A percentile compares a stretch with the other conserved stretches of the same genome.
Conservation (phyloP, 2,888 invertebrate species). For the Xiphydria camelus region DNA sequence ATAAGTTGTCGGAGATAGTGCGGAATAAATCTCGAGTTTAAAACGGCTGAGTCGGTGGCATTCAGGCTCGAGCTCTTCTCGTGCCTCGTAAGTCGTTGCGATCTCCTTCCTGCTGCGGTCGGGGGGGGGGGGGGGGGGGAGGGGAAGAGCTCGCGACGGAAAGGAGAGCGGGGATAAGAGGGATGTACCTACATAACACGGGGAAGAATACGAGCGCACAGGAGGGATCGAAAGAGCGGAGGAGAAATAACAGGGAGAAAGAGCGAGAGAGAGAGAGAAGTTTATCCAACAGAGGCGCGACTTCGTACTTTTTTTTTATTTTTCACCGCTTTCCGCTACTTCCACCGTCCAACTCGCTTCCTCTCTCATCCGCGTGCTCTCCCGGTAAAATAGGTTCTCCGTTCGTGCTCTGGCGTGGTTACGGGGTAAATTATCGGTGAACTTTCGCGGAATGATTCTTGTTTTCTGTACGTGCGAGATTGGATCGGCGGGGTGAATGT, state of each 20-base stretch:
- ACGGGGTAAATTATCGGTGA: too few species aligned
- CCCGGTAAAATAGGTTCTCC: too few species aligned
- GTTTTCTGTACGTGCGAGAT: too few species aligned
- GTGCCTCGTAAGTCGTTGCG: conserved; percentile 7
- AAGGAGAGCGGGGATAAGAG: background rate
- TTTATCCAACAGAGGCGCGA: conserved; percentile 20
- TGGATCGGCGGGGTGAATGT: too few species aligned
- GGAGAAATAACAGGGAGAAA: background rate
- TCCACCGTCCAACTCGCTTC: too few species aligned
- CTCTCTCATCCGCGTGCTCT: too few species aligned
- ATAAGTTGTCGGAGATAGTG: conserved; percentile 12
- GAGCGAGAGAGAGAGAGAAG: conserved; percentile 12
- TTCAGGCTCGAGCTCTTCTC: background rate
- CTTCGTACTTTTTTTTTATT: background rate
- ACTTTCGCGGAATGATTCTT: too few species aligned
- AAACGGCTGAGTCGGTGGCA: conserved; percentile 12
- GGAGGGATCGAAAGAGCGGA: too few species aligned
- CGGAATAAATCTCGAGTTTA: conserved; percentile 14
- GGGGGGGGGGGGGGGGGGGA: background rate
- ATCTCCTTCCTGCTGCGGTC: background rate
- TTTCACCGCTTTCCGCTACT: background rate
- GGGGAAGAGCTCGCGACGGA: background rate
- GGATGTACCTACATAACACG: background rate
- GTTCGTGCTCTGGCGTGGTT: too few species aligned
- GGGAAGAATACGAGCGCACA: background rate